Evolutionary conservation across 2,888 invertebrate species (phyloP), one percentile per base, ranked within the genome.

Genomic region (Rhamphomyia laevipes): DNA sequence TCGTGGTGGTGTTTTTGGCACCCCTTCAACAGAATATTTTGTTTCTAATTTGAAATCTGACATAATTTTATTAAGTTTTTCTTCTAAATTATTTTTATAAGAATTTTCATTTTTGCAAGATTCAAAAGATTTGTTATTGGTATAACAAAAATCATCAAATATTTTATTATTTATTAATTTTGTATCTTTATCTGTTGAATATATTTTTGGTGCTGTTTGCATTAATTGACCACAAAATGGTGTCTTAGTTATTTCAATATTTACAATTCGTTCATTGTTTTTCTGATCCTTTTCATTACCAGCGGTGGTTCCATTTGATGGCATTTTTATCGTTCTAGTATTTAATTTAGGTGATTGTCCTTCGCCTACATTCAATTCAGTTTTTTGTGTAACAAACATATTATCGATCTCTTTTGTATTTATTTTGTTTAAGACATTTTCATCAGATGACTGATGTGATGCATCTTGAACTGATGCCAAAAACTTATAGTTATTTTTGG

Each of bases 181-280:
- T 3, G 68, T 67, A 55, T 70, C 70, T 15, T 70, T 62, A 53
- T 66, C 68, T 18, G n/a, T n/a, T n/a, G 70, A 68, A 52, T 65
- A 70, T 3, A 68, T 61, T 42, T 68, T 70, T 13, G 61, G 63
- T 12, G 61, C 59, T 3, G 54, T 53, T 30, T 53, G 53, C n/a
- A 51, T 17, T 9, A 61, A 42, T 45, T 62, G 60, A 10, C 50
- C 55, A 45, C 52, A 60, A 43, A 55, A 61, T 1, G 56, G 55
- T 17, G 51, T 50, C 1, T 55, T 48, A 7, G 44, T 49, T 1
- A 52, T 56, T 54, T 69, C 68, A 4, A 69, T 66, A 53, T 67
- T 67, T 3, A 69, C 55, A 65, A 68, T 0, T 68, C 63, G 50
- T 66, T 67, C n/a, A 60, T 62, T 17, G 58, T 56, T 42, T 56